phyloP scores from a whole-genome alignment of 1,140 invertebrate species.

The Brachionus paranguensis region DNA sequence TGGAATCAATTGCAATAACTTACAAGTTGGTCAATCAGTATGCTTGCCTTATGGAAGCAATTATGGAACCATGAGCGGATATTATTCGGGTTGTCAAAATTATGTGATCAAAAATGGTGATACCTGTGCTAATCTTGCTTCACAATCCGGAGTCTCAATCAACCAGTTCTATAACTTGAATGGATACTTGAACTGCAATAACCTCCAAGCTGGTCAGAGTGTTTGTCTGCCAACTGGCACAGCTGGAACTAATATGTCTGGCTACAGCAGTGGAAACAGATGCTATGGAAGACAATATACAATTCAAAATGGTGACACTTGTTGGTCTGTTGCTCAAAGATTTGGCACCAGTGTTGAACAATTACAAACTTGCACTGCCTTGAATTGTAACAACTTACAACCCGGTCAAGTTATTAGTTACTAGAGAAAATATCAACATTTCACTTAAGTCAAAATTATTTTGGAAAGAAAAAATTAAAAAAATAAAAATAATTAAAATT shows the following conservation, averaged over 20 bases:
- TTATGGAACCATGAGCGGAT: neutral
- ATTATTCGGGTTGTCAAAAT: slow-evolving; percentile 6
- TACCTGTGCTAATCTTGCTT: neutral
- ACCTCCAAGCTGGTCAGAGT: neutral
- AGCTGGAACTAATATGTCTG: neutral
- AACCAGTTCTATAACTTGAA: neutral
- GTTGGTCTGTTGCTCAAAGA: neutral
- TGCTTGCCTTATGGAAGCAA: neutral
- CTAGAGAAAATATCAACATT: neutral
- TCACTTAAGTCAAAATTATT: neutral
- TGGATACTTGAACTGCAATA: neutral
- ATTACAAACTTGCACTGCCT: neutral
- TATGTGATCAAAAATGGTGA: neutral
- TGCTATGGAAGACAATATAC: neutral
- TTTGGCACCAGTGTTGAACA: neutral
- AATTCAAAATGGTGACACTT: neutral
- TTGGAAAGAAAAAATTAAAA: neutral
- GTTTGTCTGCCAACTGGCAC: neutral
- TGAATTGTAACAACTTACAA: neutral
- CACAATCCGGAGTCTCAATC: neutral
- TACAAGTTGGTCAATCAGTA: neutral
- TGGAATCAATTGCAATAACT: neutral
- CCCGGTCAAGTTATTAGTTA: neutral
- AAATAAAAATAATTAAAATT: neutral
- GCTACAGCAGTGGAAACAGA: neutral